A percentile compares a stretch with the other conserved stretches of the same genome.
These are phyloP conservation scores for Lutraria lutraria DNA, from an alignment of 2,888 invertebrate species.

Conservation along the genomic window DNA sequence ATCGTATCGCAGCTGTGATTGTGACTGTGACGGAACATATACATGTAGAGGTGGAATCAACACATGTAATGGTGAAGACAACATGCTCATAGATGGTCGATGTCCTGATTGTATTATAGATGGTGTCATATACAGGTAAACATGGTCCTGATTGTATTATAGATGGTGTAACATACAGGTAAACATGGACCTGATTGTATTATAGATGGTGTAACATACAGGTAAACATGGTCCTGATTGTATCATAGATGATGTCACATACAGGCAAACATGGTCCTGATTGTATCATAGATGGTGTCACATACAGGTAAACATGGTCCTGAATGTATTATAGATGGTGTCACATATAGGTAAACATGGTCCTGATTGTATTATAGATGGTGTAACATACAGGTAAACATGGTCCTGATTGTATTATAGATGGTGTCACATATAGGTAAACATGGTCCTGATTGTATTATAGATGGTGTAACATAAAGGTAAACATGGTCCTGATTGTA, in stretches of 20 bases:
- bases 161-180: constrained; percentile 40
- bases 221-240: background rate
- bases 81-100: constrained; percentile 53
- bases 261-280: constrained; percentile 49
- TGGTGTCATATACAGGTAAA: constrained; percentile 40
- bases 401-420: background rate
- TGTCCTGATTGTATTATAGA: constrained; percentile 57
- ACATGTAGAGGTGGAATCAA: constrained; percentile 70
- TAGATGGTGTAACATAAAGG: too few relatives aligned
- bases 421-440: background rate
- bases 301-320: constrained; percentile 32
- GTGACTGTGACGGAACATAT: constrained; percentile 80
- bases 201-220: background rate
- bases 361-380: constrained; percentile 48
- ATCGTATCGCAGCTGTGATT: constrained; percentile 70
- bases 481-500: too few relatives aligned
- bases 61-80: constrained; percentile 53
- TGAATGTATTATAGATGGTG: background rate
- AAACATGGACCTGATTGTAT: background rate
- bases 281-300: constrained; percentile 42
- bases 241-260: background rate
- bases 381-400: constrained; percentile 32
- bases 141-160: constrained; percentile 52
- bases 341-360: constrained; percentile 40
- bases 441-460: background rate